Evolutionary conservation across 2,113 vertebrate species (phyloP).

Genomic region (Canis aureus): DNA sequence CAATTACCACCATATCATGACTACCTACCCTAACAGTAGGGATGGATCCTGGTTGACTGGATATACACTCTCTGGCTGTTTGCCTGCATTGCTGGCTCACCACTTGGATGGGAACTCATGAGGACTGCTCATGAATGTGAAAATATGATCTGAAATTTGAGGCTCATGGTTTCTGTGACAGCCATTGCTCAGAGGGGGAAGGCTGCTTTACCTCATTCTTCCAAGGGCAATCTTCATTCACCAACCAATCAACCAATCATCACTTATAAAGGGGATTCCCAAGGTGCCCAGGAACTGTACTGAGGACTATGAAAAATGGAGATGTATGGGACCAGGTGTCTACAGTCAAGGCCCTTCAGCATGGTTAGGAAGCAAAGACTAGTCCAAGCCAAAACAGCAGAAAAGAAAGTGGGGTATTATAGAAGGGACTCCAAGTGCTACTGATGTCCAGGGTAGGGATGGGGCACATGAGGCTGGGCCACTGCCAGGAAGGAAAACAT

Average conservation of each 20-base stretch:
- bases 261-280: not conserved
- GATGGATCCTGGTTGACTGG: not conserved
- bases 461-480: not conserved
- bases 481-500: not conserved
- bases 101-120: not conserved
- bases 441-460: not conserved
- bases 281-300: not conserved
- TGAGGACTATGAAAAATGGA: not conserved
- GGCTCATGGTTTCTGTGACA: not conserved
- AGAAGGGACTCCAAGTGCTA: too few relatives aligned
- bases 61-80: too few relatives aligned
- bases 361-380: not conserved
- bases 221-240: not conserved
- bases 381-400: not conserved
- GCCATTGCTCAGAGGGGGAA: not conserved
- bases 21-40: not conserved
- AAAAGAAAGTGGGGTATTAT: not conserved
- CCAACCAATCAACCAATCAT: not conserved
- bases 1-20: accelerated
- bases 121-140: not conserved
- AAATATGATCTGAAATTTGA: not conserved
- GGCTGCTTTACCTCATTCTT: not conserved
- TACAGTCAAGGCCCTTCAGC: not conserved
- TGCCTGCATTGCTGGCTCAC: not conserved
- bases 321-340: not conserved